Percentiles rank a stretch among this genome's conserved stretches.
phyloP scores from a whole-genome alignment of 2,113 vertebrate genomes.

The Brachirus orientalis region DNA sequence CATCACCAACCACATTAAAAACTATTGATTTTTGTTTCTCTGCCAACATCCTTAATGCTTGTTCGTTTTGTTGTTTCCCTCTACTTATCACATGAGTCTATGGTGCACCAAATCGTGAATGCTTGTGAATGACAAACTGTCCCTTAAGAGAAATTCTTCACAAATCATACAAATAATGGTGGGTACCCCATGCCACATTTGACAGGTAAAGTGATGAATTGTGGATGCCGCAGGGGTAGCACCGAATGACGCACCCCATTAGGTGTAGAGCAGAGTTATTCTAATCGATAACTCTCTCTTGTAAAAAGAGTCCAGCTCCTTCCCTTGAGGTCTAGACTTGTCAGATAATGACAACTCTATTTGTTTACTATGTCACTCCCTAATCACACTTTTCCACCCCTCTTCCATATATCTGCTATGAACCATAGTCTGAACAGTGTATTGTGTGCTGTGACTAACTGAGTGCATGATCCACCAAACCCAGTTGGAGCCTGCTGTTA shows the following conservation, averaged over 20 bases:
- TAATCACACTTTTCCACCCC: slow-evolving; percentile 3
- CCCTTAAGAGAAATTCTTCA: slow-evolving; percentile 82
- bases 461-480: neutral
- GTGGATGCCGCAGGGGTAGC: slow-evolving; percentile 71
- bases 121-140: slow-evolving; percentile 80
- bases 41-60: slow-evolving; percentile 3
- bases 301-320: slow-evolving; percentile 47
- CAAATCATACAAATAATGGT: slow-evolving; percentile 85
- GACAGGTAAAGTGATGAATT: slow-evolving; percentile 87
- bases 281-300: slow-evolving; percentile 75
- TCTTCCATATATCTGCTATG: slow-evolving; percentile 1
- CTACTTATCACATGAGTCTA: slow-evolving; percentile 13
- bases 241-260: slow-evolving; percentile 77
- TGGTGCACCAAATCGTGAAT: slow-evolving; percentile 51
- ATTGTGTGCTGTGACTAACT: slow-evolving; percentile 1
- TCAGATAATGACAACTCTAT: slow-evolving; percentile 64
- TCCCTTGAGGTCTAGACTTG: slow-evolving; percentile 53
- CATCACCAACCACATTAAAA: slow-evolving; percentile 76
- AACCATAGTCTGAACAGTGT: neutral
- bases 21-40: slow-evolving; percentile 66
- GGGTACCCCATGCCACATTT: slow-evolving; percentile 58
- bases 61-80: slow-evolving; percentile 8
- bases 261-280: slow-evolving; percentile 72
- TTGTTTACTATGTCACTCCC: slow-evolving; percentile 66
- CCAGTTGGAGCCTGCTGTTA: neutral